phyloP scores from a whole-genome alignment of 2,888 invertebrate species.

The Rutpela maculata region DNA sequence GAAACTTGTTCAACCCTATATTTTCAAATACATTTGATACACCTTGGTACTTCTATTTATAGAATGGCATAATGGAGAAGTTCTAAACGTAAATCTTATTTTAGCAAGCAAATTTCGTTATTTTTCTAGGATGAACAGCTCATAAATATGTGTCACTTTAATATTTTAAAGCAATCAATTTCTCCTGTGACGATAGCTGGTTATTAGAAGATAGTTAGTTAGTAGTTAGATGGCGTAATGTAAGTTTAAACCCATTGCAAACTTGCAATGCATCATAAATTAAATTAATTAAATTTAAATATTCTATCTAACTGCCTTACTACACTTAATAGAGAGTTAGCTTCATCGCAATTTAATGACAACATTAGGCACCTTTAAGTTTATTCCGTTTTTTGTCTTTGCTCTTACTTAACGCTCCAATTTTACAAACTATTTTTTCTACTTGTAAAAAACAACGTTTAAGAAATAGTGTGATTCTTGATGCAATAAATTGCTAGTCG shows the following conservation, averaged over 20 bases:
- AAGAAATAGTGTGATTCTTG: no score
- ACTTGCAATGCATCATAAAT: conserved; percentile 26
- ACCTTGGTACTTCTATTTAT: no score
- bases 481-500: no score
- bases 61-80: not conserved
- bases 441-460: no score
- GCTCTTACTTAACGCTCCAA: not conserved
- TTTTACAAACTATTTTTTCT: not conserved
- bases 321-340: not conserved
- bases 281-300: conserved; percentile 29
- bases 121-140: not conserved
- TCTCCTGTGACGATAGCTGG: conserved; percentile 6
- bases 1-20: no score
- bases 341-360: conserved; percentile 10
- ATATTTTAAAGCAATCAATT: not conserved
- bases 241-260: conserved; percentile 24
- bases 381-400: not conserved
- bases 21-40: no score
- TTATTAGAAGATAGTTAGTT: conserved; percentile 20
- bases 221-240: conserved; percentile 21
- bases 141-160: conserved; percentile 10
- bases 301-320: conserved; percentile 8
- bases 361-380: not conserved
- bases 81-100: not conserved
- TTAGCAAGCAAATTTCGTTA: not conserved